These are phyloP conservation scores for Watsonalla cultraria DNA, from an alignment of 2,888 invertebrate genomes.

Conservation along the genomic window DNA sequence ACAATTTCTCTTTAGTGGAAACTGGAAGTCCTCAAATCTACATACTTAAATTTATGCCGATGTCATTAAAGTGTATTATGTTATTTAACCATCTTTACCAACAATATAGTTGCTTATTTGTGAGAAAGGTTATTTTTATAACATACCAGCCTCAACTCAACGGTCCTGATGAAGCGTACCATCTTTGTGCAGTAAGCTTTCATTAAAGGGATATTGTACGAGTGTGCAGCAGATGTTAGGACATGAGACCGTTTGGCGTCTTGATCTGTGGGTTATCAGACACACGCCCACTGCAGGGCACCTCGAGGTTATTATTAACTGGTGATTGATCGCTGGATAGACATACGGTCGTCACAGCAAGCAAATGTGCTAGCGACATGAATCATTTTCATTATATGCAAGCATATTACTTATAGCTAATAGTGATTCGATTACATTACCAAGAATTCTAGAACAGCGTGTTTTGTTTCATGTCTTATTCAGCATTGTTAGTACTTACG, in stretches of 20 bases:
- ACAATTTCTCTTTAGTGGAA: too few relatives aligned
- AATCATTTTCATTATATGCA: background rate
- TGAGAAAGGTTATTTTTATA: too few relatives aligned
- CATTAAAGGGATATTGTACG: slow-evolving; percentile 8
- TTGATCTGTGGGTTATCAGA: slow-evolving; percentile 57
- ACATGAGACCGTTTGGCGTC: slow-evolving; percentile 58
- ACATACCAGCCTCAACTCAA: too few relatives aligned
- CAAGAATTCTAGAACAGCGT: too few relatives aligned
- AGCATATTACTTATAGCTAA: background rate
- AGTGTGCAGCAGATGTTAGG: slow-evolving; percentile 15
- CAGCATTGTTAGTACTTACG: too few relatives aligned
- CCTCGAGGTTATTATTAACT: slow-evolving; percentile 35
- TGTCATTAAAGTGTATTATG: too few relatives aligned
- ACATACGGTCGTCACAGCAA: slow-evolving; percentile 31
- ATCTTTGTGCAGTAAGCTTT: background rate
- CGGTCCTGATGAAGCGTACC: background rate
- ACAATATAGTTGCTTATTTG: too few relatives aligned
- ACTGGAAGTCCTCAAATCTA: too few relatives aligned
- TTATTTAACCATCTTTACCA: too few relatives aligned
- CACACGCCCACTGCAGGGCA: slow-evolving; percentile 31
- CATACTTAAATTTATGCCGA: too few relatives aligned
- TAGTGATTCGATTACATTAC: too few relatives aligned
- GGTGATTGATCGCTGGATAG: slow-evolving; percentile 38
- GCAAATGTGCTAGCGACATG: slow-evolving; percentile 1
- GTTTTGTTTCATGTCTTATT: too few relatives aligned